These are phyloP conservation scores for Odontomyia ornata DNA, from an alignment of 2,888 invertebrate species.

Conservation along the genomic window DNA sequence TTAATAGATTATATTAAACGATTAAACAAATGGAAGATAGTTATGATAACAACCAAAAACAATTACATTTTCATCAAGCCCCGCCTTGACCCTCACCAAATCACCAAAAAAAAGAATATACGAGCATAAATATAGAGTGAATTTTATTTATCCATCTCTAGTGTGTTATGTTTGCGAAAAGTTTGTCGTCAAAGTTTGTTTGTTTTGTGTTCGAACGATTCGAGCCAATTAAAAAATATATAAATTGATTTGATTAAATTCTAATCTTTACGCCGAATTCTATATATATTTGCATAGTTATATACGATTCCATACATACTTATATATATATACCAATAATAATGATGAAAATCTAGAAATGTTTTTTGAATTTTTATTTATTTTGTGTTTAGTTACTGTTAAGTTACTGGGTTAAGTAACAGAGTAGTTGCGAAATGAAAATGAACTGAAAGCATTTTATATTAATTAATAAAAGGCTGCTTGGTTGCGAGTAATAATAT, in stretches of 20 bases:
- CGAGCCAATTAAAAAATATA: background rate
- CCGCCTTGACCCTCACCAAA: background rate
- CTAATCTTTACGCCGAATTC: background rate
- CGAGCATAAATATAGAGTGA: background rate
- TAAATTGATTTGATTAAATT: background rate
- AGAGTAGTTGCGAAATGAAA: conserved; percentile 22
- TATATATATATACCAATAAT: background rate
- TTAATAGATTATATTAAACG: background rate
- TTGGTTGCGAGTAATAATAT: conserved; percentile 65
- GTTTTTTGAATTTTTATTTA: no score
- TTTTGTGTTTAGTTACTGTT: no score
- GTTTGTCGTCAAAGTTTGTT: background rate
- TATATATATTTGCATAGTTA: background rate
- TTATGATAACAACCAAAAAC: conserved; percentile 43
- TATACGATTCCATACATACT: background rate
- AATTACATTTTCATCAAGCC: conserved; percentile 43
- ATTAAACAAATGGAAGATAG: background rate
- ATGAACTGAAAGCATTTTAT: conserved; percentile 49
- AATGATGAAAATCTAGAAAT: conserved; percentile 11
- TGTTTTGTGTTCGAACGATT: background rate
- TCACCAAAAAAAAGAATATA: background rate
- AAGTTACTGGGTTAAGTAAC: background rate
- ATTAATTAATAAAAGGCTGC: conserved; percentile 41
- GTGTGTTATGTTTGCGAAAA: conserved; percentile 6
- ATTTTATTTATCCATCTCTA: background rate